Conservation (phyloP, 2,888 invertebrate species). For the Agriopis aurantiaria region DNA sequence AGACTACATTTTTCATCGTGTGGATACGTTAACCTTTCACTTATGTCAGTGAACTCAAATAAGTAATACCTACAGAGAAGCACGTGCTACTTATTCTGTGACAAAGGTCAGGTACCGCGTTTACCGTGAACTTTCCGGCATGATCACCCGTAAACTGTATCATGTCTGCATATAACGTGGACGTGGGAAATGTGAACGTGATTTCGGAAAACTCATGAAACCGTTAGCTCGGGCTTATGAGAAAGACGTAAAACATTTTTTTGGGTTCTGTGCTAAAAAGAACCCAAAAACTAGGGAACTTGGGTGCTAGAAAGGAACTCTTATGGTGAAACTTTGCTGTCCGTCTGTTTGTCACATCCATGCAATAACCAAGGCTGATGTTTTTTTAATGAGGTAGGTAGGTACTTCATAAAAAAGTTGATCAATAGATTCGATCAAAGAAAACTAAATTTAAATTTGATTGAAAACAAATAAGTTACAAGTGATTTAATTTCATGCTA, state of each 20-base stretch:
- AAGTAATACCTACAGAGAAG: slow-evolving; percentile 8
- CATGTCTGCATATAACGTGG: slow-evolving; percentile 15
- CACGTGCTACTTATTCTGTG: background rate
- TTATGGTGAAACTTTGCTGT: too few species aligned
- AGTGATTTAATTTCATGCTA: too few species aligned
- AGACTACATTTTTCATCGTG: slow-evolving; percentile 2
- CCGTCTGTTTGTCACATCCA: too few species aligned
- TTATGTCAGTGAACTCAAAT: slow-evolving; percentile 4
- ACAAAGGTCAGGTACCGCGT: slow-evolving; percentile 13
- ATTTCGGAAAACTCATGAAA: slow-evolving; percentile 14
- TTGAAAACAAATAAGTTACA: too few species aligned
- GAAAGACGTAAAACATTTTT: background rate
- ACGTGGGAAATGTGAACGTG: slow-evolving; percentile 12
- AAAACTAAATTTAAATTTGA: too few species aligned
- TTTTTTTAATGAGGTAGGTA: too few species aligned
- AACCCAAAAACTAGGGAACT: too few species aligned
- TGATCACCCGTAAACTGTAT: slow-evolving; percentile 10
- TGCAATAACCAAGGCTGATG: too few species aligned
- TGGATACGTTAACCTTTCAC: background rate
- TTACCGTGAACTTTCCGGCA: slow-evolving; percentile 10
- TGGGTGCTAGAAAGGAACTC: too few species aligned
- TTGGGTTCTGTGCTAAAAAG: background rate
- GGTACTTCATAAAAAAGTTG: too few species aligned
- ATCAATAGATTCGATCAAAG: too few species aligned
- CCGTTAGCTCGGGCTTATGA: background rate